These are phyloP conservation scores for Ganaspis brasiliensis DNA, from an alignment of 2,888 invertebrate genomes.

Conservation along the genomic window DNA sequence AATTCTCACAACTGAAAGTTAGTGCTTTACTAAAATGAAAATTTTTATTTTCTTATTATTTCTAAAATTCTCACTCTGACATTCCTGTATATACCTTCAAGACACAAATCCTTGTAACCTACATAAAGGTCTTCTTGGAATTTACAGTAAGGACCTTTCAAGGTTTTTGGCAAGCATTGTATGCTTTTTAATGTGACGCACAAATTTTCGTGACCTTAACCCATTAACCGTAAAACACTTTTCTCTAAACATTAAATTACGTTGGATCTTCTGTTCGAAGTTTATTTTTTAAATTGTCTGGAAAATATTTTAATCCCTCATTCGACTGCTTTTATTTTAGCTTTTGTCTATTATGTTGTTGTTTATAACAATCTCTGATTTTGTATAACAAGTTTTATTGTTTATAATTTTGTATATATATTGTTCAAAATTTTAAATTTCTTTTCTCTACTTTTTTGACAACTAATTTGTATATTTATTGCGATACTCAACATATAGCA, in stretches of 20 bases:
- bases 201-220: slow-evolving; percentile 26
- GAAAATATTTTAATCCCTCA: no score
- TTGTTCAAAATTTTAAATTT: no score
- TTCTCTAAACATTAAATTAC: not conserved
- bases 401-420: no score
- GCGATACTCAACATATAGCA: no score
- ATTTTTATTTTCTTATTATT: slow-evolving; percentile 4
- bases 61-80: slow-evolving; percentile 13
- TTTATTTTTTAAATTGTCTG: not conserved
- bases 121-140: slow-evolving; percentile 23
- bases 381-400: not conserved
- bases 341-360: no score
- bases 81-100: not conserved
- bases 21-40: slow-evolving; percentile 6
- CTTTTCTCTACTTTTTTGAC: no score
- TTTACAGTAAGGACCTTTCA: slow-evolving; percentile 37
- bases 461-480: no score
- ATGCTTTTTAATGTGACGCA: slow-evolving; percentile 9
- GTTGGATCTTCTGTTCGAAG: not conserved
- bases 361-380: not conserved
- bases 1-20: not conserved
- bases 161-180: slow-evolving; percentile 31
- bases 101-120: slow-evolving; percentile 28
- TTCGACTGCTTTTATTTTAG: no score
- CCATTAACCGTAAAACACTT: slow-evolving; percentile 4